Evolutionary conservation across 2,113 vertebrate species (phyloP).

Genomic region (Platichthys stellatus): DNA sequence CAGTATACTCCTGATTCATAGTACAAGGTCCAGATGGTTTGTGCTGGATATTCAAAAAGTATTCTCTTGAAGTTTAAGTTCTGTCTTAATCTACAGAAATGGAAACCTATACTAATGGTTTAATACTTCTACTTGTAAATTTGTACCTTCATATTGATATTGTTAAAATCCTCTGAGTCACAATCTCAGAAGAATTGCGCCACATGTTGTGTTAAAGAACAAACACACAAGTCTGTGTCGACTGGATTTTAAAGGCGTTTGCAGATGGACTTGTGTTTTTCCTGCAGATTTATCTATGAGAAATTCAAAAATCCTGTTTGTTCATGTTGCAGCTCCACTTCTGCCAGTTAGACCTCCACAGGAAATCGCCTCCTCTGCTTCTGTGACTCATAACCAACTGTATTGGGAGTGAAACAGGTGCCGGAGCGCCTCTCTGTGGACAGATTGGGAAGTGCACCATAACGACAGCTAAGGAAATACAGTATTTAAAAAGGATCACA

Average conservation of each 20-base stretch:
- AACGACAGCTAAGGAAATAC: not conserved
- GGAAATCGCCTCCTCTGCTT: constrained; percentile 8
- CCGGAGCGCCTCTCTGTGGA: constrained; percentile 49
- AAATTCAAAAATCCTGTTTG: constrained; percentile 30
- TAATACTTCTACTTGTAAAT: no score
- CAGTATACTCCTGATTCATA: no score
- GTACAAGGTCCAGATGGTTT: no score
- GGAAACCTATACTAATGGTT: no score
- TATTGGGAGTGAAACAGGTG: constrained; percentile 19
- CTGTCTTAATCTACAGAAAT: no score
- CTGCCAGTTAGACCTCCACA: constrained; percentile 15
- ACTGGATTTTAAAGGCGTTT: not conserved
- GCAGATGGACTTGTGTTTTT: not conserved
- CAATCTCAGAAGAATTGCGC: no score
- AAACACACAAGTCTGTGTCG: no score
- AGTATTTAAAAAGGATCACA: not conserved
- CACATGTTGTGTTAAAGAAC: no score
- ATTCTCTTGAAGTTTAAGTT: no score
- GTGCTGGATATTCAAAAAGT: no score
- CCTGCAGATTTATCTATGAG: not conserved
- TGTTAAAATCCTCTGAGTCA: no score
- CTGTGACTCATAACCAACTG: not conserved
- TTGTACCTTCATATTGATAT: no score
- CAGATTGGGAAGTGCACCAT: not conserved
- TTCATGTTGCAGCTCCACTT: constrained; percentile 23